Base-by-base conservation (phyloP, 2,888 invertebrate species). In the Cerastis rubricosa region DNA sequence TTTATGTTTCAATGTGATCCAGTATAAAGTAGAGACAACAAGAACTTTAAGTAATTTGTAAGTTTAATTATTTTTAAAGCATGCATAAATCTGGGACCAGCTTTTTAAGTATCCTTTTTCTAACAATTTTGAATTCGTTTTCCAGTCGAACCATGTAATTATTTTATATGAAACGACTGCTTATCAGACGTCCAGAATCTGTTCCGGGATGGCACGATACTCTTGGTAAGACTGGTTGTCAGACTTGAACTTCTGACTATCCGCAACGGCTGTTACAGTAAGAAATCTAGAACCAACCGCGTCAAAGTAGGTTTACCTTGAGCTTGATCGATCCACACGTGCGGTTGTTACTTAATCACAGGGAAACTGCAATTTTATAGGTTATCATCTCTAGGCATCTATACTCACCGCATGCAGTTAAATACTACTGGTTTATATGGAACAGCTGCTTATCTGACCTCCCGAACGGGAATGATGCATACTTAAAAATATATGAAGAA, bases 1-100 rank as follows among this genome's bases (percentile, higher is more conserved):
- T 63, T 63, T 11, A 63, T n/a, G 12, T 64, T 12, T 64, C 43
- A 64, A 43, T 63, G 63, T 64, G n/a, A 64, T 43, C 43, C 40
- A 64, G 63, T 43, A n/a, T 43, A 35, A 9, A 9, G 1, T 19
- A 59, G 1, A 59, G 29, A 19, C 59, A 19, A 47, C 25, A 54
- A 47, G n/a, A 75, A 47, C 12, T 22, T 22, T 14, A 35, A 47
- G 12, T 12, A 17, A 40, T 47, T 25, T 14, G 17, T 22, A 29
- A 1, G 7, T 72, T 43, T 29, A n/a, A 12, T 2, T 57, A 35
- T 57, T 57, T 54, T 54, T 54, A 9, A 8, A 49, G 17, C 22
- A 2, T 49, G 49, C 19, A 19, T 7, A 22, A 22, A 22, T 51
- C 19, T 11, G 51, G 22, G 3, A 19, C 45, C 19, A 35, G 47